phyloP scores from a whole-genome alignment of 2,888 invertebrate genomes.

The Melieria crassipennis region DNA sequence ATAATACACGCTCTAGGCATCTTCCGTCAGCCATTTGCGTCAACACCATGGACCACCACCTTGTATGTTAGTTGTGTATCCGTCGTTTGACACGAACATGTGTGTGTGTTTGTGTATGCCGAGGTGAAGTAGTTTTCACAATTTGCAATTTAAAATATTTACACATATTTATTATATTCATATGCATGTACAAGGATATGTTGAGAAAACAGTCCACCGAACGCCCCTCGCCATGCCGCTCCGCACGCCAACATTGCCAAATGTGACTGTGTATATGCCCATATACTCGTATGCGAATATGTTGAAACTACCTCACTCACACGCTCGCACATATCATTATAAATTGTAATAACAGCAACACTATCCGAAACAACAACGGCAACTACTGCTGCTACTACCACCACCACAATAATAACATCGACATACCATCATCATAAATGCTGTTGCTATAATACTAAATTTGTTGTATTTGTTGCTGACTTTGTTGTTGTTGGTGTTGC shows the following conservation, averaged over 20 bases:
- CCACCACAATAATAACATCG: not conserved
- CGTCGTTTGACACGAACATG: too few relatives aligned
- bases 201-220: conserved; percentile 26
- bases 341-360: conserved; percentile 58
- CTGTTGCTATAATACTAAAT: conserved; percentile 27
- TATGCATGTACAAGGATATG: conserved; percentile 48
- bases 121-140: conserved; percentile 29
- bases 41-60: too few relatives aligned
- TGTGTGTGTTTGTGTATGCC: too few relatives aligned
- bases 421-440: conserved; percentile 38
- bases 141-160: conserved; percentile 42
- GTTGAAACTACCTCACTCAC: not conserved
- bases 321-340: conserved; percentile 54
- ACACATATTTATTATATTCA: conserved; percentile 41
- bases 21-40: too few relatives aligned
- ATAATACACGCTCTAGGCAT: too few relatives aligned
- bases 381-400: conserved; percentile 20
- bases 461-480: conserved; percentile 12
- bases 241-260: not conserved
- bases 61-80: too few relatives aligned
- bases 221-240: not conserved
- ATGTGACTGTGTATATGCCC: not conserved
- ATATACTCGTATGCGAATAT: too few relatives aligned
- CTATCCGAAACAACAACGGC: conserved; percentile 40
- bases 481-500: conserved; percentile 28